phyloP scores from a whole-genome alignment of 1,140 invertebrate genomes.

The Habropoda laboriosa region DNA sequence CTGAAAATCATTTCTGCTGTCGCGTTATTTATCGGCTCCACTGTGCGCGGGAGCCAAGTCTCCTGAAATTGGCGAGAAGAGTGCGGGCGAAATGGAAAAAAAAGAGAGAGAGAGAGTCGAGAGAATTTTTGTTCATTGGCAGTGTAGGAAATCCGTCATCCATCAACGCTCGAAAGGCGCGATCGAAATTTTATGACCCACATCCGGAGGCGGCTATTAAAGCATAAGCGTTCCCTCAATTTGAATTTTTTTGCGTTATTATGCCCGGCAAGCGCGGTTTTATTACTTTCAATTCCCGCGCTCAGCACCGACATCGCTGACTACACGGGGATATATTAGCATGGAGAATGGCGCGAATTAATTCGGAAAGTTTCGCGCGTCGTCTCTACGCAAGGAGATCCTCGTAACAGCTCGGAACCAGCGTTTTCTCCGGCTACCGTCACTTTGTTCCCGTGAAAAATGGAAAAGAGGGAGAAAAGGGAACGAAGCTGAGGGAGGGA shows the following conservation, averaged over 20 bases:
- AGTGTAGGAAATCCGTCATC: constrained; percentile 18
- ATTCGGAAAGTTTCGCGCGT: constrained; percentile 36
- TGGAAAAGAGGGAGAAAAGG: not conserved
- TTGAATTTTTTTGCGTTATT: constrained; percentile 40
- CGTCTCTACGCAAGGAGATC: not conserved
- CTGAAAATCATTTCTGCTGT: not conserved
- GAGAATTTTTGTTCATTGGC: constrained; percentile 8
- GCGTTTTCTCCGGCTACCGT: not conserved
- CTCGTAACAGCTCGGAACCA: not conserved
- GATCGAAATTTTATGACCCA: constrained; percentile 37
- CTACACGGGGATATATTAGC: constrained; percentile 33
- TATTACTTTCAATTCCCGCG: constrained; percentile 41
- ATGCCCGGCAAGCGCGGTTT: constrained; percentile 34
- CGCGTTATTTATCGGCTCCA: constrained; percentile 15
- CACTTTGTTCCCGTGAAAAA: not conserved
- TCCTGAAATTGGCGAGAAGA: too few species aligned
- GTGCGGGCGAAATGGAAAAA: too few species aligned
- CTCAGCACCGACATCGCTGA: constrained; percentile 32
- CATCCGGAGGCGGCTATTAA: constrained; percentile 34
- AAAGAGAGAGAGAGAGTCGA: not conserved
- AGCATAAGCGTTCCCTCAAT: constrained; percentile 37
- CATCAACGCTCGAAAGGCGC: constrained; percentile 26
- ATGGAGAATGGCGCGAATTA: constrained; percentile 27
- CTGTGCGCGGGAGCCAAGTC: too few species aligned
- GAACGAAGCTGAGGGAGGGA: too few species aligned